Base-by-base conservation (phyloP, 2,113 vertebrate species). In the Limanda limanda region DNA sequence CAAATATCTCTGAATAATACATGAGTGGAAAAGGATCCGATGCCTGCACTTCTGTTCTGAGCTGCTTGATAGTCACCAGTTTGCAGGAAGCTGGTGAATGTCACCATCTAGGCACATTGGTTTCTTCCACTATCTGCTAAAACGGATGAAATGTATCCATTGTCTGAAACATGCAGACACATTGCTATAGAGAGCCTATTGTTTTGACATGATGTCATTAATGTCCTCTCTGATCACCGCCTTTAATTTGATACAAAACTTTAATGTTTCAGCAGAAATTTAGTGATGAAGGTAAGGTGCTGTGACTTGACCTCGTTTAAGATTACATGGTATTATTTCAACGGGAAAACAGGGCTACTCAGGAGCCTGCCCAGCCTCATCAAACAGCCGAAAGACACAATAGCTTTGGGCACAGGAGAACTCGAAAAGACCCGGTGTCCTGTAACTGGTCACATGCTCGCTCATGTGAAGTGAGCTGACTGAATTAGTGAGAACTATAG, bases 1-100 rank as follows among this genome's bases (percentile, higher is more conserved):
- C 55, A 67, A 75, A 70, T 70, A 66, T 65, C 45, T 59, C 9
- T 79, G 58, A 63, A 76, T 76, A 72, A 59, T 55, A 59, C 40
- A 76, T 27, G 40, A 59, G 64, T 23, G 25, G 47, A 47, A 48
- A 59, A 23, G 1, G 0, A 55, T 73, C 63, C 1, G 11, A 72
- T 31, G n/a, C 42, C 45, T n/a, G 62, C 17, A 17, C 51, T 42
- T 27, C 35, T 37, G 35, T 57, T 25, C 17, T 23, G 23, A 25
- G 24, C 20, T 23, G 10, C 20, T n/a, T 40, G 18, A 70, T 35
- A 40, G 10, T 42, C 21, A 17, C 12, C 51, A 37, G n/a, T 5
- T 45, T 37, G 54, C 13, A 25, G 60, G 25, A 48, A 27, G 18
- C 57, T 54, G 57, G 23, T 61, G 61, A 5, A 24, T 40, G 6